Conservation (phyloP, 2,888 invertebrate genomes). For the Acanthosepion pharaonis region DNA sequence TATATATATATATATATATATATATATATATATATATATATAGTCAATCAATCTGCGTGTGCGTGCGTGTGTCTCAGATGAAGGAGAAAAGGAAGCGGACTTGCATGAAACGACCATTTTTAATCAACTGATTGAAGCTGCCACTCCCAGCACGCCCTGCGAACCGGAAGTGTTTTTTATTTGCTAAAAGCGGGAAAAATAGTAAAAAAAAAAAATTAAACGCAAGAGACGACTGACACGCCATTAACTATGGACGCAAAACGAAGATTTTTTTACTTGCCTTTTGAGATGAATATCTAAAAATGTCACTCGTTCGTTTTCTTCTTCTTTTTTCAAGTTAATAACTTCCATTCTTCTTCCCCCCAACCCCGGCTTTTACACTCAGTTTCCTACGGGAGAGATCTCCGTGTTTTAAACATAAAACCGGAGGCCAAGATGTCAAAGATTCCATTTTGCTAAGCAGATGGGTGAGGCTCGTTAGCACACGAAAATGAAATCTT, state of each 20-base stretch:
- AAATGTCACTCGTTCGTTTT: not conserved
- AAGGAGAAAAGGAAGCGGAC: not conserved
- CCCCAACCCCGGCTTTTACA: not conserved
- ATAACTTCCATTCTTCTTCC: not conserved
- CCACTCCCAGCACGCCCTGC: constrained; percentile 4
- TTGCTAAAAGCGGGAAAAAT: constrained; percentile 12
- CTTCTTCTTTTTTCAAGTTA: not conserved
- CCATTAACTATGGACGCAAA: not conserved
- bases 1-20: too few species aligned
- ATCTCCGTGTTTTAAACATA: not conserved
- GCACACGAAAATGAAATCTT: not conserved
- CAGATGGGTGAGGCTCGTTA: not conserved
- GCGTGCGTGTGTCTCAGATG: not conserved
- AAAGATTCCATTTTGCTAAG: not conserved
- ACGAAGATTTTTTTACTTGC: not conserved
- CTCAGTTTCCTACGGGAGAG: not conserved
- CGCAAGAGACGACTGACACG: not conserved
- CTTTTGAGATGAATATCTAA: not conserved
- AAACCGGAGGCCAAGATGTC: not conserved
- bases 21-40: too few species aligned
- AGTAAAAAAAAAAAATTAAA: not conserved
- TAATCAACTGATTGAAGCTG: not conserved
- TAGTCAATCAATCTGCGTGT: not conserved
- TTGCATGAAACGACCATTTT: not conserved
- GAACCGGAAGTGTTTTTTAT: not conserved